A percentile compares a stretch with the other conserved stretches of the same genome.
phyloP scores from a whole-genome alignment of 2,113 vertebrate species.

The Cebidichthys violaceus region DNA sequence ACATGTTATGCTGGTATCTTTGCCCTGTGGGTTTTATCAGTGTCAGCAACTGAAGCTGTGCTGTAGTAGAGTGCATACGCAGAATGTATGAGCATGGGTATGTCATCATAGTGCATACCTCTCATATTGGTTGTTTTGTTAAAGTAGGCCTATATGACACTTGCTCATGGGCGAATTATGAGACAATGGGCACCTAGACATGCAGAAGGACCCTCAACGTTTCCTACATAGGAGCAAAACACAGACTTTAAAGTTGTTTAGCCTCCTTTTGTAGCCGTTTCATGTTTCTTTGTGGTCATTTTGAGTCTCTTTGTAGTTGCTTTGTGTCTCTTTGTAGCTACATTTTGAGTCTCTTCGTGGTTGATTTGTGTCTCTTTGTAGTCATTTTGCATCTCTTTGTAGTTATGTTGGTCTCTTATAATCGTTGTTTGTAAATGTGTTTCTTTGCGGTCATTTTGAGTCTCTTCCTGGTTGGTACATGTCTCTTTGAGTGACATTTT shows the following conservation, averaged over 20 bases:
- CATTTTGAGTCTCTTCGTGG: background rate
- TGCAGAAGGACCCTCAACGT: no score
- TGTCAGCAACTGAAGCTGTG: background rate
- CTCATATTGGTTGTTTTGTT: conserved; percentile 11
- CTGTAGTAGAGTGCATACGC: background rate
- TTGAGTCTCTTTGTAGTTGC: background rate
- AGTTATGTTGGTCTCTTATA: no score
- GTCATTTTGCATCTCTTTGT: background rate
- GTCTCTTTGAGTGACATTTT: background rate
- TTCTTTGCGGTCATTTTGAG: background rate
- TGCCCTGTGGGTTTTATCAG: background rate
- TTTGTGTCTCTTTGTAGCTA: background rate
- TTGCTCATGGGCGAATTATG: background rate
- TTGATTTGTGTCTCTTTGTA: background rate
- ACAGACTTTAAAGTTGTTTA: no score
- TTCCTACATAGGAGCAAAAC: no score
- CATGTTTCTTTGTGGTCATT: no score
- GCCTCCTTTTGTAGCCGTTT: no score
- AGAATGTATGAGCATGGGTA: background rate
- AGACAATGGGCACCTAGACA: no score
- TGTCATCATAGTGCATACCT: background rate
- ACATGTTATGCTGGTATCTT: background rate
- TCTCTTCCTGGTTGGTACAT: background rate
- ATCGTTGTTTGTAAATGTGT: background rate
- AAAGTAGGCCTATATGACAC: conserved; percentile 4